Base-by-base conservation (phyloP, 2,797 vertebrate genomes). In the Falco berigora region DNA sequence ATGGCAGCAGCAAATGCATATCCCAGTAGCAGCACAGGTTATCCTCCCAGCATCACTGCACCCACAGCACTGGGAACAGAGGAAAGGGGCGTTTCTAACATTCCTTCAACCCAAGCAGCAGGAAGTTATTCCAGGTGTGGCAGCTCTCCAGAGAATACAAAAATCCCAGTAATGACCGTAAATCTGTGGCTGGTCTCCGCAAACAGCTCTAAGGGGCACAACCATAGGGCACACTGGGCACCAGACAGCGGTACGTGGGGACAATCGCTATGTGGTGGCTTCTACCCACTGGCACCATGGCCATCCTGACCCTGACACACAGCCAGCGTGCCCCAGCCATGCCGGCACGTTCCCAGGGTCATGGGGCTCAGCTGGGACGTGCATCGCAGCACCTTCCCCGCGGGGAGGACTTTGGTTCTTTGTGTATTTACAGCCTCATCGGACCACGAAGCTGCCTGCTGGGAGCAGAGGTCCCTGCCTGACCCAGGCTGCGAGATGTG, bases 231-330 rank as follows among this genome's bases (percentile, higher is more conserved):
- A 55, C 30, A 3, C 28, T 8, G 80, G 23, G 47, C 68, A 16
- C 28, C 42, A 22, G 53, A 1, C 4, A 42, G 49, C 1, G 53
- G 32, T 64, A 64, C 6, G 4, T 0, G 15, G 36, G 55, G 23
- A 22, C 3, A 1, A 2, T 11, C 0, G 5, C 61, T 20, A 9
- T 1, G 4, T 0, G 2, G 23, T 8, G 46, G 59, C 59, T 50
- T 27, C 74, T 4, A 8, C n/a, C 38, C 40, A 6, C 5, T 5
- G 2, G n/a, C 12, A 20, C 52, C 27, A 3, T 2, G 20, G 72
- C 11, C 59, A n/a, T 19, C 40, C 47, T 2, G 3, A 20, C 5
- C 50, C 1, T 0, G 23, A 32, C 32, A 19, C 0, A 3, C 14
- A 23, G 44, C 59, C 77, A 52, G 55, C 1, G 0, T 1, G 10